Evolutionary conservation across 2,797 vertebrate species (phyloP), one percentile per base, ranked within the genome.

Genomic region (Notoglanidium macrostoma): DNA sequence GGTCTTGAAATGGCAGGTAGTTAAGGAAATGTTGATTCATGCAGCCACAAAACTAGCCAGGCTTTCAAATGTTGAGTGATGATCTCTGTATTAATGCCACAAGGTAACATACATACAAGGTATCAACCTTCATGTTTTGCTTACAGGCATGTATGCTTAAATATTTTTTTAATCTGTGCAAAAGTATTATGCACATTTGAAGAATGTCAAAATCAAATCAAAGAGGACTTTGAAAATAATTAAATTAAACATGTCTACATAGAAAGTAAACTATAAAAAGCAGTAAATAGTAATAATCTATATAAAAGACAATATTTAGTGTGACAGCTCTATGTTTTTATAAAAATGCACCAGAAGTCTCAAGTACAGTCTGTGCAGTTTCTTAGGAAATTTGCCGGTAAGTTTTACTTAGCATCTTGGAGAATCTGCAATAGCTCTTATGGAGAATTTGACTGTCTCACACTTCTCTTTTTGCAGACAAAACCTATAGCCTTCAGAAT

Each of bases 1-100:
- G 46, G 76, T 59, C 23, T 59, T 86, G 3, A 86, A 86, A 80
- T 72, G 26, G 15, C 40, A 81, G 51, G 15, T 61, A 8, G n/a
- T 82, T 11, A 57, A n/a, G 26, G 3, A 74, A 15, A n/a, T 61
- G n/a, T 35, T 11, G 9, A 61, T 65, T 54, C 21, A 49, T 82
- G 21, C 40, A 49, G 0, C 11, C 51, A 40, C 73, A 86, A 79
- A 86, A 26, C 5, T 49, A 81, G 10, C 29, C 51, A 74, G 23
- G 44, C 57, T 65, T 87, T 83, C 9, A 19, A 35, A 86, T 57
- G 49, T 9, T 76, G 74, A 35, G n/a, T 65, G 46, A 9, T 83
- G 19, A 14, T 76, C 35, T 23, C 11, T 59, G 35, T 77, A 68
- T 44, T 32, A 21, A n/a, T 55, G 17, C 5, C 57, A 55, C 5